Base-by-base conservation (phyloP, 2,797 vertebrate species). In the Emydoidea blandingii region DNA sequence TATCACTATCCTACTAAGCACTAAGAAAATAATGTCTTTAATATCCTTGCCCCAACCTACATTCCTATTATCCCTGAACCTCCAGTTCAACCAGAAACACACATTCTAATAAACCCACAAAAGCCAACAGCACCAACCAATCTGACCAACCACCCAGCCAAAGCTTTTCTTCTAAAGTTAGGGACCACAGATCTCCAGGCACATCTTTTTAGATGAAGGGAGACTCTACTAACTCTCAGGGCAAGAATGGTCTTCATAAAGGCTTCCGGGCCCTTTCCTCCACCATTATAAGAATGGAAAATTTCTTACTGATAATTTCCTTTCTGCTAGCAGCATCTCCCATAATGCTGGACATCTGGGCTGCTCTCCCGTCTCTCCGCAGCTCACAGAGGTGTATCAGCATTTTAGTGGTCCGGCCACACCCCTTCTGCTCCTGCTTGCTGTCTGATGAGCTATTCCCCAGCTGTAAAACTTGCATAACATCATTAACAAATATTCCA, bases 11-110 rank as follows among this genome's bases (percentile, higher is more conserved):
- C n/a, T 68, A 19, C 7, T 37, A n/a, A 37, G 65, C n/a, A 88
- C 83, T 65, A 84, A 95, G 90, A 54, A 93, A 92, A 91, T 50
- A 88, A 87, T 87, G 68, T 34, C n/a, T 80, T 79, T 74, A 59
- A 85, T 47, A 52, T 41, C 76, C 41, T 84, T 88, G 72, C 85
- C 34, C 37, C 34, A 86, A 54, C 76, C 68, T 53, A 86, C 79
- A 81, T 91, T 54, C 49, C 79, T 21, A 85, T 87, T 95, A 90
- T 57, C 57, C 56, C 53, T 78, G 47, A 89, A 91, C n/a, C 72
- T 86, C 52, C n/a, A 68, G 34, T 21, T 68, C 65, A 89, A 91
- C 50, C 44, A 90, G 54, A 89, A 97, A 92, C 19, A 94, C 23
- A 91, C 87, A 85, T 87, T 37, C 23, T 29, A 57, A 3, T 34